Conservation (phyloP, 2,113 vertebrate genomes). For the Psettodes erumei region DNA sequence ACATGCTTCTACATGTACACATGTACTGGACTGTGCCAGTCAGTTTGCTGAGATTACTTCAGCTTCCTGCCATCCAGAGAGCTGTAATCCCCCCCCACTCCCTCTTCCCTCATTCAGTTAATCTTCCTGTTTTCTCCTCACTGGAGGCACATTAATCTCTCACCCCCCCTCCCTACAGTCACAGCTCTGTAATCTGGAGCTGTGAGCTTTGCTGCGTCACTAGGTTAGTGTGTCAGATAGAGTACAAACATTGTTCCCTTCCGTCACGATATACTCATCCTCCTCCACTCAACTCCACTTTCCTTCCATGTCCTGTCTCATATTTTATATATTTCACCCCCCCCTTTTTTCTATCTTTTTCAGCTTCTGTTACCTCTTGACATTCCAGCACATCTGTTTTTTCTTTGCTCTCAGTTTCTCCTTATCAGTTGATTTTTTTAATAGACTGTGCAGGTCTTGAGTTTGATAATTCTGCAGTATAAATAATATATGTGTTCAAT, state of each 20-base stretch:
- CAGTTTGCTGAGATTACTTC: slow-evolving; percentile 61
- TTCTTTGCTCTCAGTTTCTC: background rate
- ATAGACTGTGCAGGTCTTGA: background rate
- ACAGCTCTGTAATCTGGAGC: slow-evolving; percentile 66
- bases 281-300: slow-evolving; percentile 23
- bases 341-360: background rate
- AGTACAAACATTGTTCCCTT: slow-evolving; percentile 33
- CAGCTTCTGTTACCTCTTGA: slow-evolving; percentile 4
- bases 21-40: slow-evolving; percentile 29
- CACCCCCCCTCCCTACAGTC: slow-evolving; percentile 20
- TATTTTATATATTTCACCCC: slow-evolving; percentile 12
- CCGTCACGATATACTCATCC: slow-evolving; percentile 30
- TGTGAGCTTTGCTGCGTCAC: slow-evolving; percentile 64
- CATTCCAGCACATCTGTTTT: slow-evolving; percentile 18
- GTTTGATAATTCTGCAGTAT: slow-evolving; percentile 39
- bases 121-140: slow-evolving; percentile 69
- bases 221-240: slow-evolving; percentile 74
- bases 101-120: slow-evolving; percentile 60
- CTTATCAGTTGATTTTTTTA: slow-evolving; percentile 47
- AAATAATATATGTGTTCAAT: slow-evolving; percentile 48
- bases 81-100: slow-evolving; percentile 63
- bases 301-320: background rate
- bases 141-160: slow-evolving; percentile 54
- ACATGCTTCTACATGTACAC: background rate
- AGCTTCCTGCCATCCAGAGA: slow-evolving; percentile 43